Conservation (phyloP, 2,797 vertebrate genomes). For the Synanceia verrucosa region DNA sequence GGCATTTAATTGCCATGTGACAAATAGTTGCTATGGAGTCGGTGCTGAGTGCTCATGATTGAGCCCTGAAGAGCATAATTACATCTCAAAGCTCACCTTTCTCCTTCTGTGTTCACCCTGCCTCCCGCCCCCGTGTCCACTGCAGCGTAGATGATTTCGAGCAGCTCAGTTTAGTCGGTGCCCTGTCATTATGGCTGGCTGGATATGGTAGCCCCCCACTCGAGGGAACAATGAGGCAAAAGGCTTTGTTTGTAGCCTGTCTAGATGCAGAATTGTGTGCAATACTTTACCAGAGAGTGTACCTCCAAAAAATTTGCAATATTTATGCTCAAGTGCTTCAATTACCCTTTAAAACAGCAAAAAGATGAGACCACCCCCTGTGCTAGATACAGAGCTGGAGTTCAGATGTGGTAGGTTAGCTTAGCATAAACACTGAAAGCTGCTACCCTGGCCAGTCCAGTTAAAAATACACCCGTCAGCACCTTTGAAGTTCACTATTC, state of each 20-base stretch:
- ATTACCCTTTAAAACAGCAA: background rate
- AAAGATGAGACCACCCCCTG: background rate
- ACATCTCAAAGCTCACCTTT: slow-evolving; percentile 73
- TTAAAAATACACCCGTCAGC: background rate
- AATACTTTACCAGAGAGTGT: background rate
- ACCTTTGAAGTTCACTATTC: background rate
- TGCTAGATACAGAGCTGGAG: background rate
- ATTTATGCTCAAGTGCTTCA: background rate
- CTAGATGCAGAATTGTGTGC: background rate
- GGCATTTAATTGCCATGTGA: slow-evolving; percentile 73
- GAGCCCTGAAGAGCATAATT: slow-evolving; percentile 70
- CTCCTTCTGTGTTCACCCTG: slow-evolving; percentile 36
- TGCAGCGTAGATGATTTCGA: slow-evolving; percentile 37
- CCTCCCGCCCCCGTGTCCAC: slow-evolving; percentile 45
- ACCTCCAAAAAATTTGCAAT: background rate
- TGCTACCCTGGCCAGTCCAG: no score
- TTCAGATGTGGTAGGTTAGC: background rate
- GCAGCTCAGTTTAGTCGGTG: slow-evolving; percentile 34
- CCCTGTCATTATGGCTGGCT: slow-evolving; percentile 39
- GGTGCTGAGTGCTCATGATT: slow-evolving; percentile 54
- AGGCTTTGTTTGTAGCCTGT: slow-evolving; percentile 8
- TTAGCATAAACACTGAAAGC: background rate
- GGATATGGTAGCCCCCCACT: background rate
- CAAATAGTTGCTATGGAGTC: slow-evolving; percentile 68
- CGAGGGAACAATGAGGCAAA: background rate